Evolutionary conservation across 2,113 vertebrate species (phyloP).

Genomic region (Chiloscyllium plagiosum): DNA sequence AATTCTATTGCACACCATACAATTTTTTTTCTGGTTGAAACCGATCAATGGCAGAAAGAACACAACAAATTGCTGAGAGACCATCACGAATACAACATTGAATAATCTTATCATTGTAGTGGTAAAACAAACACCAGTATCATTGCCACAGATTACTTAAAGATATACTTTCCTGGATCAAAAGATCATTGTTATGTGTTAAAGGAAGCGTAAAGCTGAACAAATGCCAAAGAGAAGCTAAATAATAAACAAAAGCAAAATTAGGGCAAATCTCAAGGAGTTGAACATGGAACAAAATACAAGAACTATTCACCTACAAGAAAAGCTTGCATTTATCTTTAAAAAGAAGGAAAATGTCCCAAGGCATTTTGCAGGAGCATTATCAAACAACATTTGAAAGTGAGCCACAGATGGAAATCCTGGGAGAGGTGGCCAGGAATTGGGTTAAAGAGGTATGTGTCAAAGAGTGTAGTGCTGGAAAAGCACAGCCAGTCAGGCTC

Average conservation of each 20-base stretch:
- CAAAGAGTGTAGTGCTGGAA: no score
- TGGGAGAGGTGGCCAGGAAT: not conserved
- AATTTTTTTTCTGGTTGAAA: conserved; percentile 11
- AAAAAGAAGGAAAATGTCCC: not conserved
- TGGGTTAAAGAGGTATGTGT: not conserved
- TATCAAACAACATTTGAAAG: not conserved
- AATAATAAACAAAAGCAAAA: not conserved
- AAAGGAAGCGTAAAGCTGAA: not conserved
- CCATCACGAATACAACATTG: not conserved
- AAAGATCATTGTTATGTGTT: not conserved
- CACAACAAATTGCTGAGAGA: not conserved
- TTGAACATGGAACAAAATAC: not conserved
- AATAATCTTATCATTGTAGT: not conserved
- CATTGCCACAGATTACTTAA: not conserved
- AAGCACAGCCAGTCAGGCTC: no score
- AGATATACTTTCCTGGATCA: not conserved
- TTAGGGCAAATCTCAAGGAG: not conserved
- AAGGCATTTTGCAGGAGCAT: not conserved
- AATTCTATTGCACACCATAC: not conserved
- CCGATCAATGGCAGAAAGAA: not conserved
- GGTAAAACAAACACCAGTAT: not conserved
- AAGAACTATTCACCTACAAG: not conserved
- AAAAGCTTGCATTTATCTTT: not conserved
- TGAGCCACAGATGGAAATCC: not conserved
- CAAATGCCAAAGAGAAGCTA: not conserved